Base-by-base conservation (phyloP, 2,797 vertebrate genomes). In the Pseudochaenichthys georgianus region DNA sequence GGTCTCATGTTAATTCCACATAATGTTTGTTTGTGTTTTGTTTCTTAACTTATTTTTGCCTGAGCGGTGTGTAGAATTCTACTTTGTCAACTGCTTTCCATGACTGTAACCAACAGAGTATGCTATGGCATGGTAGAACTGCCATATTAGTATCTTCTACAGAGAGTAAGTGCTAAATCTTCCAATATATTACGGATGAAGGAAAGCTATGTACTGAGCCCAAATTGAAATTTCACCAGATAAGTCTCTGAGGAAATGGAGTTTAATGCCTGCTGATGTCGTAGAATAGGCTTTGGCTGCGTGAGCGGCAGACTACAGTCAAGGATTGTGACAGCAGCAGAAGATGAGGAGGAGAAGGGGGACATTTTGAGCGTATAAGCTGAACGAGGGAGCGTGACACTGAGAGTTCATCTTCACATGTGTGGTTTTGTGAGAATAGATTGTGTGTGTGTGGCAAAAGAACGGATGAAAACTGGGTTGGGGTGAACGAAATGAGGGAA, bases 141-240 rank as follows among this genome's bases (percentile, higher is more conserved):
- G 71, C 76, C 81, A 80, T 72, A 75, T 82, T 76, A 85, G 87
- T 70, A 84, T 88, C 76, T 66, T 65, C 65, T 52, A 23, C 50
- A 50, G 57, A 60, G 71, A 82, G 84, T 81, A 80, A 88, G 73
- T 80, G 84, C 81, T 71, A 82, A 86, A 84, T 77, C 78, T 75
- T 89, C 75, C 81, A 81, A 57, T 68, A 69, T 78, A 77, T 90
- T 85, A 84, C 67, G 17, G 90, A 80, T 80, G 81, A 86, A 81
- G 86, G 67, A 78, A 70, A 73, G 80, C 82, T 82, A 88, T 77
- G 84, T 52, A 67, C 61, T 80, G 80, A 92, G 91, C 86, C 77
- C 83, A 92, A 92, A 93, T 93, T 91, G 83, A 91, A 94, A 93
- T 86, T 80, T 87, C 76, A 82, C 73, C 80, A 86, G 90, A 94